These are phyloP conservation scores for Lysandra coridon DNA, from an alignment of 2,888 invertebrate species.

Conservation along the genomic window DNA sequence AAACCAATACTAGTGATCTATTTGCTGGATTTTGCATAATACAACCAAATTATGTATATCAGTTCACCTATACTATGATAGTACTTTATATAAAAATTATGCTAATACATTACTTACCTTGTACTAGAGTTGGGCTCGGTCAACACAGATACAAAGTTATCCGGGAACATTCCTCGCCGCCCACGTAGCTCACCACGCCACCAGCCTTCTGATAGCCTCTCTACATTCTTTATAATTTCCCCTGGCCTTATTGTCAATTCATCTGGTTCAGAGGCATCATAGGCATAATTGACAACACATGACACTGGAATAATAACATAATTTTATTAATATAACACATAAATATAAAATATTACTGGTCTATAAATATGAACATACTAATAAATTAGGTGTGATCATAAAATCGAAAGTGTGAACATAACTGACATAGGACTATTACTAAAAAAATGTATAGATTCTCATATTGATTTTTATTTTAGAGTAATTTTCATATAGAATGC, in stretches of 20 bases:
- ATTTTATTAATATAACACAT: not conserved
- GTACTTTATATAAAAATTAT: not conserved
- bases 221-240: conserved; percentile 90
- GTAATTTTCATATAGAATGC: not conserved
- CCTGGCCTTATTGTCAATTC: conserved; percentile 92
- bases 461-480: not conserved
- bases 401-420: not conserved
- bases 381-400: not conserved
- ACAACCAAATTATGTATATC: no score
- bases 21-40: no score
- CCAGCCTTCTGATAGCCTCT: conserved; percentile 91
- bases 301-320: conserved; percentile 77
- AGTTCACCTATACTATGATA: not conserved
- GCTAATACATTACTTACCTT: conserved; percentile 55
- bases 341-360: not conserved
- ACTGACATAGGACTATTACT: not conserved
- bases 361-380: not conserved
- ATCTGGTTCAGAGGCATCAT: conserved; percentile 91
- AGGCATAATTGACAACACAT: conserved; percentile 92
- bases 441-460: not conserved
- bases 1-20: no score
- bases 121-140: conserved; percentile 57
- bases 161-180: conserved; percentile 93
- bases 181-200: conserved; percentile 93
- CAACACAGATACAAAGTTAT: conserved; percentile 91